These are phyloP conservation scores for Prionchulus punctatus DNA, from an alignment of 2,888 invertebrate genomes.

Conservation along the genomic window DNA sequence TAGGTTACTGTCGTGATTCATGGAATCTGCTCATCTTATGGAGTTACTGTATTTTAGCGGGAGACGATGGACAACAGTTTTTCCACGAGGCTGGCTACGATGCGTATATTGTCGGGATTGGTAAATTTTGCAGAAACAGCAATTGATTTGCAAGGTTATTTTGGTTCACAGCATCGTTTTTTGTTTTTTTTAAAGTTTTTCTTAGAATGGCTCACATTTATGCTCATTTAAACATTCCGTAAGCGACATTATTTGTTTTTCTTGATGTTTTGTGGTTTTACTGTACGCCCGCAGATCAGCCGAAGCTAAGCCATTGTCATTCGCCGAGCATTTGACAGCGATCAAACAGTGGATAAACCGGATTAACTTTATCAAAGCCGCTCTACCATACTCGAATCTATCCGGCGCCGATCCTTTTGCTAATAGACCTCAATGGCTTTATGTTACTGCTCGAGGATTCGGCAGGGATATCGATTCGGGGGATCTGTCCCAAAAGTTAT, in stretches of 20 bases:
- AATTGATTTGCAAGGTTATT: too few species aligned
- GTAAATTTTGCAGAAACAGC: too few species aligned
- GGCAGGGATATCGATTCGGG: background rate
- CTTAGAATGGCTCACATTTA: background rate
- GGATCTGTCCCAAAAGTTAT: background rate
- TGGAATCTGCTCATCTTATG: background rate
- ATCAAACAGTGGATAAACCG: background rate
- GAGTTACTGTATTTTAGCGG: too few species aligned
- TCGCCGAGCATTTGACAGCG: background rate
- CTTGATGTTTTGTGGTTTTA: too few species aligned
- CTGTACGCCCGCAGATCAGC: background rate
- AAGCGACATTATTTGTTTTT: background rate
- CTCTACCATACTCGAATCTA: background rate
- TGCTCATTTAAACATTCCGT: background rate
- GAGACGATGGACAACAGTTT: too few species aligned
- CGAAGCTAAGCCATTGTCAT: background rate
- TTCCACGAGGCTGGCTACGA: constrained; percentile 4
- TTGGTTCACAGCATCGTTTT: too few species aligned
- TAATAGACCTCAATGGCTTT: background rate
- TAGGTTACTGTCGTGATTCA: background rate
- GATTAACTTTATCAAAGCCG: background rate
- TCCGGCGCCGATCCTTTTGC: background rate
- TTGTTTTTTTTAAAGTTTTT: too few species aligned
- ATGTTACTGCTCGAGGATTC: background rate
- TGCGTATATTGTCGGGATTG: background rate